These are phyloP conservation scores for Carollia perspicillata DNA, from an alignment of 2,113 vertebrate genomes.

Conservation along the genomic window DNA sequence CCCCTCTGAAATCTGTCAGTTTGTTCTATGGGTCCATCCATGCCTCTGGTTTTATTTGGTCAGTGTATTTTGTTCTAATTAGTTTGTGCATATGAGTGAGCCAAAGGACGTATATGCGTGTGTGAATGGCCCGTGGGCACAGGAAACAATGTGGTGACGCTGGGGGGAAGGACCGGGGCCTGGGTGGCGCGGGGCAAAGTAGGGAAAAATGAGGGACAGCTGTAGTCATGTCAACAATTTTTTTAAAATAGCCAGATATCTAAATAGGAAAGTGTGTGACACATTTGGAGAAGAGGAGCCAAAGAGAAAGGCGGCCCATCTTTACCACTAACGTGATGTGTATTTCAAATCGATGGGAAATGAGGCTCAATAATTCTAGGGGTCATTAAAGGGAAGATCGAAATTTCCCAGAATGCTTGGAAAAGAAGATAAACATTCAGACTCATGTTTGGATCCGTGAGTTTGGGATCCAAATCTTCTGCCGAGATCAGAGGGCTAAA, in stretches of 20 bases:
- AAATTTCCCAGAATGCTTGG: background rate
- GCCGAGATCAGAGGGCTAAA: slow-evolving; percentile 20
- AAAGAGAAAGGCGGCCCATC: background rate
- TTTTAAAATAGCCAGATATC: background rate
- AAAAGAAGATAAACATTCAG: background rate
- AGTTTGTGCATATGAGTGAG: too few species aligned
- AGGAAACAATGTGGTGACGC: too few species aligned
- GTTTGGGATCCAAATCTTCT: background rate
- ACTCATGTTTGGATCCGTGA: background rate
- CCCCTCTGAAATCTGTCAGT: too few species aligned
- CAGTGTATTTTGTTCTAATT: too few species aligned
- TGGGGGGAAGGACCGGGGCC: rapidly evolving
- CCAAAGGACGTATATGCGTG: too few species aligned
- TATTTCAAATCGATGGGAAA: background rate
- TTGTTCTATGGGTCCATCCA: too few species aligned
- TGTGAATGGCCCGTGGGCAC: too few species aligned
- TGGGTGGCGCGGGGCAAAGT: too few species aligned
- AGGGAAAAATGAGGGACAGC: too few species aligned
- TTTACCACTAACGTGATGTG: background rate
- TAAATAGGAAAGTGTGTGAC: background rate
- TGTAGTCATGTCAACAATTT: too few species aligned
- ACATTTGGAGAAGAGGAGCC: background rate
- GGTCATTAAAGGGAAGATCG: background rate
- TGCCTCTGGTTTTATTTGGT: too few species aligned
- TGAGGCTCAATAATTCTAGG: background rate